Percentiles rank a stretch among this genome's conserved stretches.
Evolutionary conservation across 2,888 invertebrate species (phyloP).

Genomic region (Lepidochitona cinerea): DNA sequence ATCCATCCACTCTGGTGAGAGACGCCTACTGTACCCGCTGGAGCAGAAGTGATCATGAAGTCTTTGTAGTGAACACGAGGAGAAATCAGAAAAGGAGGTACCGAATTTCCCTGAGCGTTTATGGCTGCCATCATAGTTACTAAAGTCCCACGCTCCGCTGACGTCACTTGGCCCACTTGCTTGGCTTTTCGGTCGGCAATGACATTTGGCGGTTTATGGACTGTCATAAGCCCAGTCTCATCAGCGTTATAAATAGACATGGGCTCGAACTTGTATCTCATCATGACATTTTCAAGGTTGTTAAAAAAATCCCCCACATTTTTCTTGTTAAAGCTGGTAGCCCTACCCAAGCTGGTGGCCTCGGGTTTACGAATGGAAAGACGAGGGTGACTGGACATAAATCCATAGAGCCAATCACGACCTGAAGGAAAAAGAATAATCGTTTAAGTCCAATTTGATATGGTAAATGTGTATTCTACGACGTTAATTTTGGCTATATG

Average conservation of each 20-base stretch:
- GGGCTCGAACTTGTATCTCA: not conserved
- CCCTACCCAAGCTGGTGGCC: not conserved
- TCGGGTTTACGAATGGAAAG: not conserved
- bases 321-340: not conserved
- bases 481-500: no score
- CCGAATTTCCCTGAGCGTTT: slow-evolving; percentile 1
- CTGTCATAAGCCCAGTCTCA: slow-evolving; percentile 16
- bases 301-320: not conserved
- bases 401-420: not conserved
- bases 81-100: not conserved
- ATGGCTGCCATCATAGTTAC: not conserved
- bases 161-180: slow-evolving; percentile 7
- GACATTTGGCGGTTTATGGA: slow-evolving; percentile 19
- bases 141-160: not conserved
- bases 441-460: no score
- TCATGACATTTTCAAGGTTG: not conserved
- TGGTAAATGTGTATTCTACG: no score
- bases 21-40: not conserved
- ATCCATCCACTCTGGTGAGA: not conserved
- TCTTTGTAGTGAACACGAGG: slow-evolving; percentile 9
- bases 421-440: no score
- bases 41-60: not conserved
- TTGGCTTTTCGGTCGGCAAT: not conserved
- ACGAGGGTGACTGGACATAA: not conserved
- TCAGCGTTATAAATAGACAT: slow-evolving; percentile 9